phyloP scores from a whole-genome alignment of 1,140 invertebrate species.

The Andrena cerasifolii region DNA sequence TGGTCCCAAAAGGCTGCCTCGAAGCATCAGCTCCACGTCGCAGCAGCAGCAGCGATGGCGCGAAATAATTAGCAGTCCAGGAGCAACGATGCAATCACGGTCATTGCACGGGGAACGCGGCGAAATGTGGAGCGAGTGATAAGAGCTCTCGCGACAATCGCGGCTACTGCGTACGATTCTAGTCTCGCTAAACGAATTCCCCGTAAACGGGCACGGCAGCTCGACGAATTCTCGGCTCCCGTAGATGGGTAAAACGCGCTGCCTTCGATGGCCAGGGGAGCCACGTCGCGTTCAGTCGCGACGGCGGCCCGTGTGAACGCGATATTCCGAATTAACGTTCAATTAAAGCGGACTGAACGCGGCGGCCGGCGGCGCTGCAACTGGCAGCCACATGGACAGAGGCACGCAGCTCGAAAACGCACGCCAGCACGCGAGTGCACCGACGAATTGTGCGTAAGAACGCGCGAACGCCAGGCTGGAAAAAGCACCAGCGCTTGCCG shows the following conservation, averaged over 20 bases:
- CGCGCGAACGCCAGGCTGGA: constrained; percentile 19
- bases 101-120: neutral
- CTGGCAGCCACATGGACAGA: constrained; percentile 73
- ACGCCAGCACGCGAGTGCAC: constrained; percentile 4
- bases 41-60: neutral
- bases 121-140: constrained; percentile 11
- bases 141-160: constrained; percentile 28
- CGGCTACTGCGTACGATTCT: constrained; percentile 19
- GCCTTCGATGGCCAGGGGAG: too few species aligned
- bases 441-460: constrained; percentile 24
- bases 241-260: too few species aligned
- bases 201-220: too few species aligned
- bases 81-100: neutral
- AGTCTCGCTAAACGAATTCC: neutral
- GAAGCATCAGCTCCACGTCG: neutral
- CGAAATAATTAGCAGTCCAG: neutral
- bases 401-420: constrained; percentile 3
- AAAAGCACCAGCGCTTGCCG: constrained; percentile 38
- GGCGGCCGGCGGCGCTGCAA: constrained; percentile 66
- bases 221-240: too few species aligned
- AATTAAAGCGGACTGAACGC: constrained; percentile 68
- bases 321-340: constrained; percentile 66
- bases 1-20: too few species aligned
- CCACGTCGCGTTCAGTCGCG: too few species aligned
- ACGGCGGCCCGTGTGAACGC: neutral